Percentiles rank a stretch among this genome's conserved stretches.
phyloP scores from a whole-genome alignment of 2,797 vertebrate genomes.

The Anomalospiza imberbis region DNA sequence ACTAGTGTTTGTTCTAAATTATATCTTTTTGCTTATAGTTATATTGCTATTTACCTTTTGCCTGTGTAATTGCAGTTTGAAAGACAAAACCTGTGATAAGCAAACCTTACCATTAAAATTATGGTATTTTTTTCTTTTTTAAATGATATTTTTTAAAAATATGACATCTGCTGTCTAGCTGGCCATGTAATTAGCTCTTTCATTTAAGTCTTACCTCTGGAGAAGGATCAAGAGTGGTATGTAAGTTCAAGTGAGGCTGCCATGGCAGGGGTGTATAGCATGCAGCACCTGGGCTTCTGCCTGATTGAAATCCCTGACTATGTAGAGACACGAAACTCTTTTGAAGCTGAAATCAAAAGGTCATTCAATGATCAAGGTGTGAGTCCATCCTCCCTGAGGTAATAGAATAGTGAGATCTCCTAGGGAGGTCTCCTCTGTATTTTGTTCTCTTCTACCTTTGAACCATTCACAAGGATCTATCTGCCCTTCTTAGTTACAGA shows the following conservation, averaged over 20 bases:
- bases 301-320: background rate
- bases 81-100: background rate
- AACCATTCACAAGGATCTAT: background rate
- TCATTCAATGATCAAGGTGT: background rate
- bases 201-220: background rate
- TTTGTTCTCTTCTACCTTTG: background rate
- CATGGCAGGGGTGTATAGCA: background rate
- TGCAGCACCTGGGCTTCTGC: background rate
- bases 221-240: background rate
- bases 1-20: background rate
- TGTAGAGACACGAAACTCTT: background rate
- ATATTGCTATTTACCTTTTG: background rate
- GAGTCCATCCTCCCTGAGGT: background rate
- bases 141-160: background rate
- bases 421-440: background rate
- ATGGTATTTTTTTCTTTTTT: background rate
- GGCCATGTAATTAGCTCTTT: background rate
- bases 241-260: background rate
- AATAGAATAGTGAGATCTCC: background rate
- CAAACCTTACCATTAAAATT: background rate
- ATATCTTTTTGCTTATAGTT: background rate
- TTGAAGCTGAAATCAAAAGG: conserved; percentile 18
- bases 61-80: background rate
- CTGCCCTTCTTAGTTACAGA: background rate
- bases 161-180: background rate